phyloP scores from a whole-genome alignment of 2,888 invertebrate genomes.

The Plebejus melissa region DNA sequence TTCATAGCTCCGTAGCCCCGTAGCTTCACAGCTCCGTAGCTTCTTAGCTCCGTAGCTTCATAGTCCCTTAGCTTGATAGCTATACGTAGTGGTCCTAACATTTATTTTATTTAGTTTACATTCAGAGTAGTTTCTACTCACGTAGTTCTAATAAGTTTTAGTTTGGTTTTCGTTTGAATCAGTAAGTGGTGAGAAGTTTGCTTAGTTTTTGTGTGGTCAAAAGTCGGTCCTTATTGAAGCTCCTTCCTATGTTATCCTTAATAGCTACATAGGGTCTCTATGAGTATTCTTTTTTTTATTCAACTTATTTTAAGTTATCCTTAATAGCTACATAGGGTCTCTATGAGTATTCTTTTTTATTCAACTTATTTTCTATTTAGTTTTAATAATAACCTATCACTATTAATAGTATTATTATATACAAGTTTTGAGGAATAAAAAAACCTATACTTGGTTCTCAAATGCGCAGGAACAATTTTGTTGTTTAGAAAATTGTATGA shows the following conservation, averaged over 20 bases:
- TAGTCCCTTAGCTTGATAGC: too few relatives aligned
- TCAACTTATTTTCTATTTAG: background rate
- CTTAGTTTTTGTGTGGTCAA: background rate
- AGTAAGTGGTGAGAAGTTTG: background rate
- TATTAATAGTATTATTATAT: background rate
- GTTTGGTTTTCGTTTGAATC: background rate
- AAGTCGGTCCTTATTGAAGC: background rate
- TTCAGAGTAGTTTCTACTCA: too few relatives aligned
- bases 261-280: background rate
- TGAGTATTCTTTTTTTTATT: constrained; percentile 1
- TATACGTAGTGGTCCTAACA: too few relatives aligned
- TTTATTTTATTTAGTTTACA: too few relatives aligned
- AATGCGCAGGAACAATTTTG: background rate
- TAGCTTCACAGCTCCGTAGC: too few relatives aligned
- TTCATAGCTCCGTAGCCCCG: too few relatives aligned
- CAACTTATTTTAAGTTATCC: background rate
- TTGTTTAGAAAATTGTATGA: background rate
- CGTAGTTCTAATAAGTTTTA: too few relatives aligned
- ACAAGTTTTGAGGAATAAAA: background rate
- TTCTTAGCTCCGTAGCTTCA: too few relatives aligned
- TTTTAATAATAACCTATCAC: background rate
- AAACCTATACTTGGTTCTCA: background rate
- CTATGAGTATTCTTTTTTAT: background rate
- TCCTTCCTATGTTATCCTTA: background rate
- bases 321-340: background rate